phyloP scores from a whole-genome alignment of 1,140 invertebrate genomes.

The Drosophila orosa region DNA sequence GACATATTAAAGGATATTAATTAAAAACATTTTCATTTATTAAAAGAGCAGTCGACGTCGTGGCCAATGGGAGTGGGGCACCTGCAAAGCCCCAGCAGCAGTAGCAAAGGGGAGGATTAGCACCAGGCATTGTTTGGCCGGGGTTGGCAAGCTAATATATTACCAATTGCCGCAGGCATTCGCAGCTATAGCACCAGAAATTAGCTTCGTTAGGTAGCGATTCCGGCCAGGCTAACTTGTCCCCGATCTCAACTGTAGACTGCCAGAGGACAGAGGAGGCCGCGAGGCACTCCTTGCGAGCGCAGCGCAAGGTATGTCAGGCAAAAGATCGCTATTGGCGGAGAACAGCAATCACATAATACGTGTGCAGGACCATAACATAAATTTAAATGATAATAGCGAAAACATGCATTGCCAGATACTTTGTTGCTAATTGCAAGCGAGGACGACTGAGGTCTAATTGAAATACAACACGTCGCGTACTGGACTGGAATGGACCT shows the following conservation, averaged over 20 bases:
- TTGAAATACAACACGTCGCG: constrained; percentile 70
- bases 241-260: constrained; percentile 33
- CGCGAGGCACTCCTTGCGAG: constrained; percentile 9
- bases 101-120: neutral
- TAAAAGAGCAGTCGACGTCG: constrained; percentile 59
- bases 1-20: constrained; percentile 80
- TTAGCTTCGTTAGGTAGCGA: neutral
- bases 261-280: constrained; percentile 4
- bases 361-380: constrained; percentile 61
- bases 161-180: neutral
- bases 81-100: constrained; percentile 1
- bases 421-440: constrained; percentile 75
- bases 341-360: constrained; percentile 37
- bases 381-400: constrained; percentile 80
- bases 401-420: constrained; percentile 75
- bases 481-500: constrained; percentile 1
- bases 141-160: constrained; percentile 7
- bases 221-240: constrained; percentile 31
- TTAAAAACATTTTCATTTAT: constrained; percentile 80
- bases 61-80: neutral
- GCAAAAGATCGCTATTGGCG: neutral
- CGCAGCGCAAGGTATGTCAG: constrained; percentile 29
- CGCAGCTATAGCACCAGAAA: neutral
- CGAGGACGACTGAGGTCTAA: constrained; percentile 75
- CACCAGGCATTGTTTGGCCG: neutral